phyloP scores from a whole-genome alignment of 2,888 invertebrate genomes.

The Caenorhabditis uteleia region DNA sequence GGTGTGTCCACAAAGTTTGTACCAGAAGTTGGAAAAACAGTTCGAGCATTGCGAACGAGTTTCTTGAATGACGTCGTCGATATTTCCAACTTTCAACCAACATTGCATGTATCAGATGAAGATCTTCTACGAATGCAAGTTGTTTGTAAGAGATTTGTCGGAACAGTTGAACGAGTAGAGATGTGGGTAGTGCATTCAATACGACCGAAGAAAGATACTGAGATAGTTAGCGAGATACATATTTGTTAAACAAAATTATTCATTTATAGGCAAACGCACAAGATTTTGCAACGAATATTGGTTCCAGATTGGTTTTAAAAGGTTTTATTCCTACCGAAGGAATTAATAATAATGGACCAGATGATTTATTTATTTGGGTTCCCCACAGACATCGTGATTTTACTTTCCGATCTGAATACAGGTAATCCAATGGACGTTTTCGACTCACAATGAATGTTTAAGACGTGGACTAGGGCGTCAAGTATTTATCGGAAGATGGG shows the following conservation, averaged over 20 bases:
- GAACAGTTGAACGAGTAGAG: neutral
- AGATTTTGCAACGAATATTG: neutral
- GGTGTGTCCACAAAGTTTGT: neutral
- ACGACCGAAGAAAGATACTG: neutral
- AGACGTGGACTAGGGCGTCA: neutral
- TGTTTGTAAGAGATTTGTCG: neutral
- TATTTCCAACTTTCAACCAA: neutral
- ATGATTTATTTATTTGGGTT: slow-evolving; percentile 2
- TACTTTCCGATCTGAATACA: neutral
- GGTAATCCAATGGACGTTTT: neutral
- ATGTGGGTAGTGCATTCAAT: neutral
- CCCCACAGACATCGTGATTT: neutral
- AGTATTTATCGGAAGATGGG: neutral
- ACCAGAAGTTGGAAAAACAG: neutral
- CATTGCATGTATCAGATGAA: neutral
- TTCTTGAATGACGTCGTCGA: neutral
- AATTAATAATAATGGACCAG: neutral
- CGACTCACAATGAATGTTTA: neutral
- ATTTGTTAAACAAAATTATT: neutral
- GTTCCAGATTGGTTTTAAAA: neutral
- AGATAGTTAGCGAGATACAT: neutral
- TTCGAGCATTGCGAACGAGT: neutral
- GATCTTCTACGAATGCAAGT: neutral
- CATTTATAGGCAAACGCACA: neutral
- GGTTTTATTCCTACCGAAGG: neutral